Conservation (phyloP, 2,113 vertebrate genomes). For the Tretioscincus oriximinensis region DNA sequence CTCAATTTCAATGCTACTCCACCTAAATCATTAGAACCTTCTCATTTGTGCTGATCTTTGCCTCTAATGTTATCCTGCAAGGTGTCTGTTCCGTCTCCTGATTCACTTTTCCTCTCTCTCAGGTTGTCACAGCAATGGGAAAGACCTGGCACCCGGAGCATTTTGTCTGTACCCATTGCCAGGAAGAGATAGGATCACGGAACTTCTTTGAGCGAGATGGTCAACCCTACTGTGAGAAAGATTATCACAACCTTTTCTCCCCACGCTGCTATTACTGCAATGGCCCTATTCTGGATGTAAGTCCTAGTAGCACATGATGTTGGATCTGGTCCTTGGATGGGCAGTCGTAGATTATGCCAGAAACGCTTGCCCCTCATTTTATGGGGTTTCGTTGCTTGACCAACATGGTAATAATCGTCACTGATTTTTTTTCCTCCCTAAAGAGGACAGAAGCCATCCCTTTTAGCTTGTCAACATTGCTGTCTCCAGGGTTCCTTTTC, state of each 20-base stretch:
- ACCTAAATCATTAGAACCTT: slow-evolving; percentile 60
- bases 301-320: slow-evolving; percentile 44
- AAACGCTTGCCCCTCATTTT: background rate
- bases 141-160: slow-evolving; percentile 98
- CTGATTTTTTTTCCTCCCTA: too few species aligned
- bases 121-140: slow-evolving; percentile 99
- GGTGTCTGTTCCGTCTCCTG: slow-evolving; percentile 37
- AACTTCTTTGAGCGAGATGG: slow-evolving; percentile 98
- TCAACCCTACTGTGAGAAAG: slow-evolving; percentile 96
- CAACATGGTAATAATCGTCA: background rate
- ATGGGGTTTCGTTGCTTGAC: background rate
- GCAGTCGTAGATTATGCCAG: background rate
- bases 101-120: slow-evolving; percentile 18
- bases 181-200: slow-evolving; percentile 96
- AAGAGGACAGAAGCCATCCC: too few species aligned
- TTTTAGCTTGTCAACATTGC: too few species aligned
- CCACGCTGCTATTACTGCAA: slow-evolving; percentile 98
- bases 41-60: slow-evolving; percentile 57
- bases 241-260: slow-evolving; percentile 97
- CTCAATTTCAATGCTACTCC: slow-evolving; percentile 70
- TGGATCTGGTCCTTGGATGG: too few species aligned
- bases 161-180: slow-evolving; percentile 98
- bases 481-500: too few species aligned
- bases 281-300: slow-evolving; percentile 95
- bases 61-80: slow-evolving; percentile 48